These are phyloP conservation scores for Tridacna gigas DNA, from an alignment of 2,888 invertebrate species.

Conservation along the genomic window DNA sequence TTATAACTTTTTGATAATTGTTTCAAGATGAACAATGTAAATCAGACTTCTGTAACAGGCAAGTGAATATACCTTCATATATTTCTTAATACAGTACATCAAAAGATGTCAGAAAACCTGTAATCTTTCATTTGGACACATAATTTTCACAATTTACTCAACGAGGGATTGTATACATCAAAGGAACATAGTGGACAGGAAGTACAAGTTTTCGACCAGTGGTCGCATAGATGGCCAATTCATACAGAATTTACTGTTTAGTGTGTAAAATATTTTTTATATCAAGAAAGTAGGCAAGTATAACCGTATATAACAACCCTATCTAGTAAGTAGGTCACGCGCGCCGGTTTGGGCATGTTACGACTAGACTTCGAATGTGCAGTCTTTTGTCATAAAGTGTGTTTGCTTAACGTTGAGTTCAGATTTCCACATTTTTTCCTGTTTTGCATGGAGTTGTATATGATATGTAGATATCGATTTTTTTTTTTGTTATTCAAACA, in stretches of 20 bases:
- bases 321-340: constrained; percentile 9
- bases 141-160: not conserved
- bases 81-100: not conserved
- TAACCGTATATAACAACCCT: constrained; percentile 19
- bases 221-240: not conserved
- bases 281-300: constrained; percentile 19
- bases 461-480: not conserved
- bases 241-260: not conserved
- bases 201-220: not conserved
- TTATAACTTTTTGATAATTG: constrained; percentile 5
- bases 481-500: not conserved
- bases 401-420: not conserved
- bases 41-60: constrained; percentile 19
- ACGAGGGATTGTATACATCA: not conserved
- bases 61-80: constrained; percentile 16
- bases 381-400: not conserved
- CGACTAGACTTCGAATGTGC: not conserved
- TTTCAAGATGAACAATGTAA: not conserved
- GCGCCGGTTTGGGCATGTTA: constrained; percentile 2
- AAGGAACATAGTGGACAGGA: constrained; percentile 14
- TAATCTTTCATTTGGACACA: not conserved
- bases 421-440: not conserved
- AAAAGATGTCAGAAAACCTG: too few species aligned
- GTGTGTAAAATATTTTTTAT: constrained; percentile 14
- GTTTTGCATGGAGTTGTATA: too few species aligned